Conservation (phyloP, 2,888 invertebrate genomes). For the Brachyptera risi region DNA sequence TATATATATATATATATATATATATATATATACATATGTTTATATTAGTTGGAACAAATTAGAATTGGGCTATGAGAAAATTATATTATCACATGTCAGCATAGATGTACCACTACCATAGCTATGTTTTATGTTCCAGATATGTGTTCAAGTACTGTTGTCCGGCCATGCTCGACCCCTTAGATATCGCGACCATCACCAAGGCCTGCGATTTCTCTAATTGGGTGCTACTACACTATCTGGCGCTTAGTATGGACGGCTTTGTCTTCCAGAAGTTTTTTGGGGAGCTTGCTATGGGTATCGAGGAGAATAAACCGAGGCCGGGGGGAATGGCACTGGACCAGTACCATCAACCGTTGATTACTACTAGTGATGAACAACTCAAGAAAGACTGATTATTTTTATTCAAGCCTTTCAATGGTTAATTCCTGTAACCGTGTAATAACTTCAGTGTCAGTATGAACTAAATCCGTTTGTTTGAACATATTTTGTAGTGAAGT, state of each 20-base stretch:
- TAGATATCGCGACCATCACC: conserved; percentile 22
- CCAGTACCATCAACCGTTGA: not conserved
- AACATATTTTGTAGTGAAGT: too few species aligned
- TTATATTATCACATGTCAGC: too few species aligned
- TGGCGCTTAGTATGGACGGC: conserved; percentile 49
- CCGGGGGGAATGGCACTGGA: conserved; percentile 50
- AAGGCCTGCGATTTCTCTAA: conserved; percentile 38
- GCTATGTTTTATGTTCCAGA: too few species aligned
- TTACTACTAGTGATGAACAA: too few species aligned
- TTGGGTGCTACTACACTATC: conserved; percentile 44
- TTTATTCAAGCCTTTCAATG: not conserved
- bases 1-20: too few species aligned
- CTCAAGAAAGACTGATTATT: conserved; percentile 3
- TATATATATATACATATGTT: too few species aligned
- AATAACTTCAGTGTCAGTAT: too few species aligned
- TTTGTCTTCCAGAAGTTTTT: conserved; percentile 60
- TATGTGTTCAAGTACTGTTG: not conserved
- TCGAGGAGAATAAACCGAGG: not conserved
- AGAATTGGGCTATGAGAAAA: too few species aligned
- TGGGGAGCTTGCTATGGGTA: conserved; percentile 17
- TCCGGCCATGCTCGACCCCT: conserved; percentile 9
- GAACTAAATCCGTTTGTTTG: too few species aligned
- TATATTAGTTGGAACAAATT: too few species aligned
- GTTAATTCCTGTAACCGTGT: too few species aligned
- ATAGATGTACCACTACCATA: too few species aligned